Base-by-base conservation (phyloP, 2,113 vertebrate species). In the Ictalurus punctatus region DNA sequence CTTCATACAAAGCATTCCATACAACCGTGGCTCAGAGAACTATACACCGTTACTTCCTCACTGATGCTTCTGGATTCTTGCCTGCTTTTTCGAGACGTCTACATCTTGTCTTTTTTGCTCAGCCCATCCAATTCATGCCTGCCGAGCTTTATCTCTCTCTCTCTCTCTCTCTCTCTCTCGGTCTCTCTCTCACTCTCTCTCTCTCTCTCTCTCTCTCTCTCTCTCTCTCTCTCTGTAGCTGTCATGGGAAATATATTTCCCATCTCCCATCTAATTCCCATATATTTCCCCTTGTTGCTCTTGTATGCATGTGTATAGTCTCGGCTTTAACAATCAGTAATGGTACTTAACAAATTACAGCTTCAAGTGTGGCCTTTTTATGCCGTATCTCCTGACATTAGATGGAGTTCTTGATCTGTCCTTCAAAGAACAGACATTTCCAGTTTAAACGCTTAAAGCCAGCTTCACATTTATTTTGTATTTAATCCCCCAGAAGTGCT, bases 1-100 rank as follows among this genome's bases (percentile, higher is more conserved):
- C 95, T 94, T 96, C 95, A 95, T 94, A 94, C 94, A 94, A 95
- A 94, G 95, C 96, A 96, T 96, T 96, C 95, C 96, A 96, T 96
- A 95, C 94, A 91, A 44, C 73, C 74, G 27, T 63, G 58, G 30
- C 79, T 78, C 65, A 79, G 65, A 82, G 85, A 83, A 80, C 88
- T 88, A 17, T 25, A 30, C 59, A 88, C 37, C 65, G 85, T 34
- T 84, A 76, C 73, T 80, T 58, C 54, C 59, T 30, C 48, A 74
- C 76, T 59, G 76, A 86, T 71, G 86, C 63, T 71, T 73, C 82
- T 73, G 67, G 82, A 80, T 67, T 87, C 44, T 23, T 37, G 78
- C 78, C 86, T 81, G 78, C 48, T 87, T 54, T 25, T 67, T 21
- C 3, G 44, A 56, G 44, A 91, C 34, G 83, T 89, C 85, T 63